Conservation (phyloP, 2,888 invertebrate species). For the Cloeon dipterum region DNA sequence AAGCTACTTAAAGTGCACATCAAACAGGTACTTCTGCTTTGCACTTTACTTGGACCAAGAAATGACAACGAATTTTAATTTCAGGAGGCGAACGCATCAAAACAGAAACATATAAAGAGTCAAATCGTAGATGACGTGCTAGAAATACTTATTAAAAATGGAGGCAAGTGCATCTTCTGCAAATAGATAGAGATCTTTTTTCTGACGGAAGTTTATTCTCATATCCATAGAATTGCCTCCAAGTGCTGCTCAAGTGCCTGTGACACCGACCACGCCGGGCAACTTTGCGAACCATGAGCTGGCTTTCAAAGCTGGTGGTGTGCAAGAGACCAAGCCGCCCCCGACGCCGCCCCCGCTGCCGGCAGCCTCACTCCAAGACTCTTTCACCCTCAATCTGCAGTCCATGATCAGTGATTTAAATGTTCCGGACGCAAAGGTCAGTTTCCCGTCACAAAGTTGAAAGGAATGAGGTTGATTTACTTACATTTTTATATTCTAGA, state of each 20-base stretch:
- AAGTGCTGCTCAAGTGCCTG: constrained; percentile 55
- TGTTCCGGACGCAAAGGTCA: background rate
- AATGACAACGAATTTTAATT: background rate
- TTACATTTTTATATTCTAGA: too few species aligned
- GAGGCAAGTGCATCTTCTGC: constrained; percentile 19
- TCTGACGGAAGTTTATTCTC: constrained; percentile 3
- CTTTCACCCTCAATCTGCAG: too few species aligned
- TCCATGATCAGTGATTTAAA: constrained; percentile 1
- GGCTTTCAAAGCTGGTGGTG: constrained; percentile 11
- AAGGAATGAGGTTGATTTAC: too few species aligned
- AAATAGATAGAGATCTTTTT: background rate
- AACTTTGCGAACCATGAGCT: constrained; percentile 18
- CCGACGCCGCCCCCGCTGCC: constrained; percentile 10
- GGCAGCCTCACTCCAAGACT: too few species aligned
- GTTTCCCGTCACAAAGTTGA: too few species aligned
- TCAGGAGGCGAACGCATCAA: background rate
- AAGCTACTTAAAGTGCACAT: constrained; percentile 28
- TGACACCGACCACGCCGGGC: constrained; percentile 28
- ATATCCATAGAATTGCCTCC: constrained; percentile 47
- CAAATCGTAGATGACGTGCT: constrained; percentile 79
- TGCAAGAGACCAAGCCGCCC: constrained; percentile 4
- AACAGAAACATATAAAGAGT: constrained; percentile 27
- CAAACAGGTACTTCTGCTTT: constrained; percentile 11
- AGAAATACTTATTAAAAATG: constrained; percentile 81
- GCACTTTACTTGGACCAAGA: background rate